Conservation (phyloP, 2,113 vertebrate species). For the Datnioides undecimradiatus region DNA sequence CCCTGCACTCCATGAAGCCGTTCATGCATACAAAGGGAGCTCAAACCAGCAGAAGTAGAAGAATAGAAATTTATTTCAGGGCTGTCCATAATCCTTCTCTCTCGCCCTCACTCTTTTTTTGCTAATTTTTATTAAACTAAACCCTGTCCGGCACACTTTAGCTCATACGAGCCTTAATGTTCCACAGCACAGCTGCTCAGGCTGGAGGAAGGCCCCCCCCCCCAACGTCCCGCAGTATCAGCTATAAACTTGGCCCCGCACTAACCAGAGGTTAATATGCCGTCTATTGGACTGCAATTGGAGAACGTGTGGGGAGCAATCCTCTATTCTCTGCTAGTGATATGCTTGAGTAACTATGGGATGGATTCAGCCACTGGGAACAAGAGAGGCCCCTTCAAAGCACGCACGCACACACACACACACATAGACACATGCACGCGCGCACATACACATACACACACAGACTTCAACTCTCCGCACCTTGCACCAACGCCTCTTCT, state of each 20-base stretch:
- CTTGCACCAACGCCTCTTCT: slow-evolving; percentile 72
- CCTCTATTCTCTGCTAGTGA: slow-evolving; percentile 84
- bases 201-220: slow-evolving; percentile 32
- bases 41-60: slow-evolving; percentile 23
- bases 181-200: slow-evolving; percentile 72
- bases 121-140: slow-evolving; percentile 48
- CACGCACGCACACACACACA: slow-evolving; percentile 19
- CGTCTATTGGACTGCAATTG: slow-evolving; percentile 87
- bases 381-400: slow-evolving; percentile 76
- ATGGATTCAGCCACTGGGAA: slow-evolving; percentile 82
- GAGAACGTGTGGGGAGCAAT: slow-evolving; percentile 82
- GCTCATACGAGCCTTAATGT: slow-evolving; percentile 31
- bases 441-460: slow-evolving; percentile 56
- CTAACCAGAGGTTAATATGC: slow-evolving; percentile 86
- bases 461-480: slow-evolving; percentile 61
- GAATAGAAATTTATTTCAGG: slow-evolving; percentile 39
- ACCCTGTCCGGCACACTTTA: slow-evolving; percentile 14
- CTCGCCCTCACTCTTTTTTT: slow-evolving; percentile 8
- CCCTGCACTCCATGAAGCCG: slow-evolving; percentile 21
- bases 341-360: slow-evolving; percentile 85
- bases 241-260: slow-evolving; percentile 72
- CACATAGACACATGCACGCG: slow-evolving; percentile 26
- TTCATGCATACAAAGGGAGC: slow-evolving; percentile 43
- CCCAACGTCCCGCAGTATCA: slow-evolving; percentile 61
- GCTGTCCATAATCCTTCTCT: slow-evolving; percentile 13